Evolutionary conservation across 2,888 invertebrate genomes (phyloP).

Genomic region (Teleiodes luculella): DNA sequence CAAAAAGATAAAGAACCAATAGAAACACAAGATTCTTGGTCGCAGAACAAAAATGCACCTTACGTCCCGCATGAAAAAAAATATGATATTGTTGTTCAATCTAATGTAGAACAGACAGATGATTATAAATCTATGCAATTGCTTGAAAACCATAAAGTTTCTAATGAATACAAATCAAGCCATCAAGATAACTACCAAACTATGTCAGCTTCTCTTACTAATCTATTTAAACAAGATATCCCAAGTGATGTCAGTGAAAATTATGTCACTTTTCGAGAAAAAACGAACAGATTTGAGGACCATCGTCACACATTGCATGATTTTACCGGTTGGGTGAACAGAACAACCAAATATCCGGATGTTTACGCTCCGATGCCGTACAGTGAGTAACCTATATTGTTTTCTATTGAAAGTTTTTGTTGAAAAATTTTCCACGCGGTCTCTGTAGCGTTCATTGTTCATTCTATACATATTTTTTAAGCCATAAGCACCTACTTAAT

Average conservation of each 20-base stretch:
- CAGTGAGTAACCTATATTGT: slow-evolving; percentile 80
- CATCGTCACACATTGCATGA: slow-evolving; percentile 65
- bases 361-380: slow-evolving; percentile 87
- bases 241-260: not conserved
- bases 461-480: not conserved
- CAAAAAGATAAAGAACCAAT: not conserved
- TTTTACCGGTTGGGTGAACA: slow-evolving; percentile 61
- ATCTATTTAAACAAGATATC: not conserved
- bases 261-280: slow-evolving; percentile 38
- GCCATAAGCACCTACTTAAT: no score
- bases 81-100: slow-evolving; percentile 17
- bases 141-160: slow-evolving; percentile 24
- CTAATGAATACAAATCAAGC: slow-evolving; percentile 14
- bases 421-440: slow-evolving; percentile 18
- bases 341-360: slow-evolving; percentile 81
- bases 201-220: slow-evolving; percentile 25
- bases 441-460: slow-evolving; percentile 20
- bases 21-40: not conserved
- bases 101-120: slow-evolving; percentile 49
- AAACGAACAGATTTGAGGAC: slow-evolving; percentile 38
- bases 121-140: slow-evolving; percentile 62
- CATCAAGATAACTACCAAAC: slow-evolving; percentile 12
- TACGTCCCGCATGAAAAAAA: not conserved
- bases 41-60: not conserved
- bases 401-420: slow-evolving; percentile 19